Evolutionary conservation across 2,888 invertebrate genomes (phyloP).

Genomic region (Melipona bicolor): DNA sequence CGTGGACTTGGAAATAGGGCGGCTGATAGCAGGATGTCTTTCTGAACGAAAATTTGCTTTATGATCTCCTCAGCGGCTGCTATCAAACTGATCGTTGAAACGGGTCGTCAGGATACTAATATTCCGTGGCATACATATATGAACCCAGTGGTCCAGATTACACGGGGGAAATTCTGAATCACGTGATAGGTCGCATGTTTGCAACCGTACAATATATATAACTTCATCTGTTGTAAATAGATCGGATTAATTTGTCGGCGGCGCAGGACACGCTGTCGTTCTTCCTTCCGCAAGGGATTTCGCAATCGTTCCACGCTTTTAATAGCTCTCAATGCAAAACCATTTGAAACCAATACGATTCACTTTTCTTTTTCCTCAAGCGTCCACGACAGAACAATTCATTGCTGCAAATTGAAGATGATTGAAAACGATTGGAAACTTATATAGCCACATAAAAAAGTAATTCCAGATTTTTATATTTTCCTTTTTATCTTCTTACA

Average conservation of each 20-base stretch:
- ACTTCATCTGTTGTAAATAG: conserved; percentile 48
- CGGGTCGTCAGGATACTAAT: conserved; percentile 77
- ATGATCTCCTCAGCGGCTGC: conserved; percentile 74
- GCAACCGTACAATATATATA: conserved; percentile 43
- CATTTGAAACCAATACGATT: background rate
- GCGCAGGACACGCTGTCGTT: background rate
- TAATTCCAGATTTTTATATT: background rate
- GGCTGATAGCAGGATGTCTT: conserved; percentile 8
- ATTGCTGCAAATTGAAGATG: background rate
- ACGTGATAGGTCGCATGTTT: conserved; percentile 65
- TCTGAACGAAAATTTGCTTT: conserved; percentile 54
- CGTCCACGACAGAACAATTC: background rate
- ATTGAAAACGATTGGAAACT: conserved; percentile 5
- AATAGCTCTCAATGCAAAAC: background rate
- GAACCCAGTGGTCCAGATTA: conserved; percentile 51
- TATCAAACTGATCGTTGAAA: conserved; percentile 80
- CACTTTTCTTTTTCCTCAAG: background rate
- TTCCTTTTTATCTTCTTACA: background rate
- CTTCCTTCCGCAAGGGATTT: conserved; percentile 12
- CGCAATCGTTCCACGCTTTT: background rate
- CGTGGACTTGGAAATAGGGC: conserved; percentile 1
- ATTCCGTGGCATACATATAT: conserved; percentile 63
- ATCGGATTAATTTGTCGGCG: conserved; percentile 19
- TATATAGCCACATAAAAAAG: background rate
- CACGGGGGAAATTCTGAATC: conserved; percentile 65